These are phyloP conservation scores for Gambusia holbrooki DNA, from an alignment of 2,113 vertebrate genomes.

Conservation along the genomic window DNA sequence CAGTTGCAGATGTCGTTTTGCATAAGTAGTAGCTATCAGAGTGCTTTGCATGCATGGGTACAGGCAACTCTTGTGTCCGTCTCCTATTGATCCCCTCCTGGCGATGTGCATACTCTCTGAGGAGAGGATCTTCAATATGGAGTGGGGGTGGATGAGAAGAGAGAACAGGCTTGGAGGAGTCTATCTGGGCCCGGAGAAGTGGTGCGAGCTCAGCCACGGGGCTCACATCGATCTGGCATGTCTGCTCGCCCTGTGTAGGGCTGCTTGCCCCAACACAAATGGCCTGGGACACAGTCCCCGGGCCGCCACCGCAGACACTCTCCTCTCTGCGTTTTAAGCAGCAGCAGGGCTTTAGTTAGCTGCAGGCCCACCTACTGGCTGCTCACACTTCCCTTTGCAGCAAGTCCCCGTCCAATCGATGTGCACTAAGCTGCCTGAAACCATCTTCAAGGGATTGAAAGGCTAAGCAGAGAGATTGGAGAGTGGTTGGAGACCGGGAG, in stretches of 20 bases:
- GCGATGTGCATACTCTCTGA: conserved; percentile 74
- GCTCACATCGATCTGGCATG: conserved; percentile 67
- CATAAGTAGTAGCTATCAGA: conserved; percentile 27
- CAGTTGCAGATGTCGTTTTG: conserved; percentile 4
- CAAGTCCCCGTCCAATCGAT: conserved; percentile 63
- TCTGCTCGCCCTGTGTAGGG: conserved; percentile 44
- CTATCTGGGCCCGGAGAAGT: conserved; percentile 40
- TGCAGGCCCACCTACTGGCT: conserved; percentile 51
- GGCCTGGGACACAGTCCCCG: conserved; percentile 38
- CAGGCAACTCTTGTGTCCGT: conserved; percentile 29
- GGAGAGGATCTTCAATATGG: conserved; percentile 67
- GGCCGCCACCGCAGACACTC: conserved; percentile 39
- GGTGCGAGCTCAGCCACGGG: conserved; percentile 67
- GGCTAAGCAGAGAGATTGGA: conserved; percentile 55
- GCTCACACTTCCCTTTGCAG: conserved; percentile 42
- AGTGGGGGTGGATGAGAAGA: conserved; percentile 16
- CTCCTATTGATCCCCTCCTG: conserved; percentile 72
- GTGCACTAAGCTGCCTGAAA: conserved; percentile 62
- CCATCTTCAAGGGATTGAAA: conserved; percentile 61
- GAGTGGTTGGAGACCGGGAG: conserved; percentile 39
- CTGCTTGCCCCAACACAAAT: conserved; percentile 62
- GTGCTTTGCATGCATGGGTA: conserved; percentile 7
- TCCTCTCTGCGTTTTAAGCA: conserved; percentile 42
- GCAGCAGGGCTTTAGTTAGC: conserved; percentile 39
- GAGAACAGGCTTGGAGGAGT: conserved; percentile 59